A percentile compares a stretch with the other conserved stretches of the same genome.
phyloP scores from a whole-genome alignment of 2,797 vertebrate genomes.

The Parauchenoglanis ngamensis region DNA sequence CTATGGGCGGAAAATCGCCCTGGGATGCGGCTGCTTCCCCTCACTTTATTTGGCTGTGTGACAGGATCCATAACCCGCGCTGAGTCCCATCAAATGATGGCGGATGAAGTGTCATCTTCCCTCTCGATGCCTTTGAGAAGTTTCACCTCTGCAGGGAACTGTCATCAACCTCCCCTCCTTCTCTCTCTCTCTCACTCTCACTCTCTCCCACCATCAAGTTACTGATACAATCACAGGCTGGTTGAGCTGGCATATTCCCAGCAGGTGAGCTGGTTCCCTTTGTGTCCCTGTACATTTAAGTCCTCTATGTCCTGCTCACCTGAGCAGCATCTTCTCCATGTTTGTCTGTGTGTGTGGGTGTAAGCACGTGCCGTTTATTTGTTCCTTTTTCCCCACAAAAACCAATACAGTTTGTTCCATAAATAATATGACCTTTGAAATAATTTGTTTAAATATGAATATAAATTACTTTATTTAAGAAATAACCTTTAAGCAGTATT shows the following conservation, averaged over 20 bases:
- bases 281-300: slow-evolving; percentile 39
- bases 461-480: slow-evolving; percentile 27
- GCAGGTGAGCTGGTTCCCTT: slow-evolving; percentile 54
- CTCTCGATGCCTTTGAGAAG: slow-evolving; percentile 56
- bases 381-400: background rate
- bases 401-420: background rate
- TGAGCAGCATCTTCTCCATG: slow-evolving; percentile 40
- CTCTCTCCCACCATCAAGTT: slow-evolving; percentile 42
- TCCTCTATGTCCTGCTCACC: slow-evolving; percentile 50
- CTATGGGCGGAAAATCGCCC: slow-evolving; percentile 48
- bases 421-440: slow-evolving; percentile 37
- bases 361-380: background rate
- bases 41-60: slow-evolving; percentile 61
- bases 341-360: slow-evolving; percentile 16
- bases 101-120: slow-evolving; percentile 63
- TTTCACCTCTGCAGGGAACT: slow-evolving; percentile 63
- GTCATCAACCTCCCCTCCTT: slow-evolving; percentile 56
- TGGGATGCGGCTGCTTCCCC: slow-evolving; percentile 53
- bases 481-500: slow-evolving; percentile 29
- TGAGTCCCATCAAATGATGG: slow-evolving; percentile 62
- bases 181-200: slow-evolving; percentile 25
- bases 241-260: slow-evolving; percentile 48
- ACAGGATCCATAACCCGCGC: slow-evolving; percentile 63
- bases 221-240: slow-evolving; percentile 52
- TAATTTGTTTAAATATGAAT: slow-evolving; percentile 30